Conservation (phyloP, 1,140 invertebrate species). For the Pissodes strobi region DNA sequence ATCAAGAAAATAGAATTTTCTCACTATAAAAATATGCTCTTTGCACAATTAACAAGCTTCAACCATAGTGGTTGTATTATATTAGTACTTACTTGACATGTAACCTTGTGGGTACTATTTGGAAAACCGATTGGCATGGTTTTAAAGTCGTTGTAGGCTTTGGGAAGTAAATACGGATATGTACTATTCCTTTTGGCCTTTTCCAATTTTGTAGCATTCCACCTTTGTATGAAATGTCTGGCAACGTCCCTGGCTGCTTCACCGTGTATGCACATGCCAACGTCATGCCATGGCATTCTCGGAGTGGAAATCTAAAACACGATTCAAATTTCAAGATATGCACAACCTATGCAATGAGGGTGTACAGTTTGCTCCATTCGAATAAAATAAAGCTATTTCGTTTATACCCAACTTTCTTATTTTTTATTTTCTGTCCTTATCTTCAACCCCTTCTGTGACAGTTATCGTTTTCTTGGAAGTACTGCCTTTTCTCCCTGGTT, state of each 20-base stretch:
- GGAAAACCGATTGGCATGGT: slow-evolving; percentile 56
- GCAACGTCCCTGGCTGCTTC: slow-evolving; percentile 88
- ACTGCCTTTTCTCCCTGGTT: too few species aligned
- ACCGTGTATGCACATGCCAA: slow-evolving; percentile 85
- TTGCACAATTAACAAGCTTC: too few species aligned
- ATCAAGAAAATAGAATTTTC: too few species aligned
- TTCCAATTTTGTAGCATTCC: slow-evolving; percentile 93
- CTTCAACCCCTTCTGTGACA: too few species aligned
- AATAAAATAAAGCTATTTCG: too few species aligned
- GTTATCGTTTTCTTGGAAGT: too few species aligned
- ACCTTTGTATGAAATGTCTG: slow-evolving; percentile 95
- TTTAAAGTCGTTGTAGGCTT: slow-evolving; percentile 67
- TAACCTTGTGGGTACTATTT: slow-evolving; percentile 64
- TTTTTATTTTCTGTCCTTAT: too few species aligned
- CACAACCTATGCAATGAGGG: too few species aligned
- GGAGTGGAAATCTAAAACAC: slow-evolving; percentile 69
- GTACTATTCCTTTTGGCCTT: slow-evolving; percentile 72
- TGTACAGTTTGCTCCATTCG: too few species aligned
- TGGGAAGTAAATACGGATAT: slow-evolving; percentile 91
- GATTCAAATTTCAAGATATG: background rate
- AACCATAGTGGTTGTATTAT: too few species aligned
- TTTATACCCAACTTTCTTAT: too few species aligned
- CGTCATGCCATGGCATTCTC: slow-evolving; percentile 98
- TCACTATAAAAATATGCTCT: too few species aligned
- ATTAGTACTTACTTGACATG: slow-evolving; percentile 73